Base-by-base conservation (phyloP, 2,797 vertebrate species). In the Delichon dasypus region DNA sequence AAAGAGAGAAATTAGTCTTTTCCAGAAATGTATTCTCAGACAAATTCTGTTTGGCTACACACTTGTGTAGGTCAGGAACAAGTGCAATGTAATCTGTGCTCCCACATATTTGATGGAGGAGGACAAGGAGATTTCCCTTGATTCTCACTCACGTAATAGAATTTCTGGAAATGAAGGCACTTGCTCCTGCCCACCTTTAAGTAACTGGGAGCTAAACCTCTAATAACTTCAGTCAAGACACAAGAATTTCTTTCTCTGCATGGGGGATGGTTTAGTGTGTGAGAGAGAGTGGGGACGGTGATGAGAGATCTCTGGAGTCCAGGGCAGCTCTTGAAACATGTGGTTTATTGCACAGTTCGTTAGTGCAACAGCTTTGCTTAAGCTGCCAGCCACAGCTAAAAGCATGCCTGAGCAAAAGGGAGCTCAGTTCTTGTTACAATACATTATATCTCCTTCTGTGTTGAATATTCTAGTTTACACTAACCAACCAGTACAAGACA, bases 1-100 rank as follows among this genome's bases (percentile, higher is more conserved):
- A 91, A 92, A 91, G 15, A 81, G 30, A 81, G 23, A 88, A 88
- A 91, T 76, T 18, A 70, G 38, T 38, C 36, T 94, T 91, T 47
- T 60, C 47, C 53, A 85, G 64, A 89, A 93, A 70, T 20, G 11
- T 34, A 88, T 45, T 73, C 66, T 84, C 48, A 78, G 85, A 20
- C 38, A 61, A 70, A 70, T 81, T 88, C 34, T 73, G 26, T 89
- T 88, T 61, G 65, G 23, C 27, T 90, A 47, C 30, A 65, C 14
- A 55, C 68, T 78, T 58, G n/a, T 45, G 44, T 38, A 30, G 29
- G 32, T 76, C 66, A 89, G 36, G 47, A 96, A 79, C 8, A 84
- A 88, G 45, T 23, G 9, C n/a, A 15, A 36, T 40, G 45, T 55
- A 74, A 60, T 77, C 48, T 54, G n/a, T 66, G 40, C 25, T n/a